Conservation (phyloP, 1,140 invertebrate genomes). For the Phymorhynchus buccinoides region DNA sequence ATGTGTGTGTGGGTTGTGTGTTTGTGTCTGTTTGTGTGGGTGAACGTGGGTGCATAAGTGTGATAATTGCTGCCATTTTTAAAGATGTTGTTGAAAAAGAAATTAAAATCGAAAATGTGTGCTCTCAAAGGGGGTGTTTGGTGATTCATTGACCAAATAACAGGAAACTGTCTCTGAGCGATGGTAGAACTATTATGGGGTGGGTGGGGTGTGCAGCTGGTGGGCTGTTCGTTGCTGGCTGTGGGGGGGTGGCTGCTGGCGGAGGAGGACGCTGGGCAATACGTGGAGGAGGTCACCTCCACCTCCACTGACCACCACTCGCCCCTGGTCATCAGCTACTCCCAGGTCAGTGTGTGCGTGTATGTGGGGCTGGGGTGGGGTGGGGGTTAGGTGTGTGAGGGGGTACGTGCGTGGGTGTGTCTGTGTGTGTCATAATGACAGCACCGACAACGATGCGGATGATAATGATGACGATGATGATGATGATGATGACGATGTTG, state of each 20-base stretch:
- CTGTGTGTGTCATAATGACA: no score
- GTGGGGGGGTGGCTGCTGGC: slow-evolving; percentile 84
- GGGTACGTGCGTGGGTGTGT: no score
- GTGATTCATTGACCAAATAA: no score
- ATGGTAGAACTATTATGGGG: neutral
- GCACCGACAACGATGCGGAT: no score
- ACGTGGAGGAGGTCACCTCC: slow-evolving; percentile 52
- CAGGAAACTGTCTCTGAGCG: no score
- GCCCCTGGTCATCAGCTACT: slow-evolving; percentile 37
- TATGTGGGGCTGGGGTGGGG: neutral
- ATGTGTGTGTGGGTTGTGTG: no score
- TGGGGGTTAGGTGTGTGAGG: neutral
- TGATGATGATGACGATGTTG: no score
- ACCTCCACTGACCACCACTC: slow-evolving; percentile 59
- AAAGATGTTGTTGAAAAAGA: neutral
- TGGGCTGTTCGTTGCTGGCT: slow-evolving; percentile 82
- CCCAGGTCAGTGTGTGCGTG: slow-evolving; percentile 20
- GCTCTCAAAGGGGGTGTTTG: no score
- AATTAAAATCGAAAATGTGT: no score
- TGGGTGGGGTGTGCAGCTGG: slow-evolving; percentile 76
- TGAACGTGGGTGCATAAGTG: no score
- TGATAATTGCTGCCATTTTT: neutral
- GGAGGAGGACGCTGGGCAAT: slow-evolving; percentile 73
- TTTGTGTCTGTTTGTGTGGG: no score
- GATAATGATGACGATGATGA: no score